Evolutionary conservation across 2,888 invertebrate genomes (phyloP), one percentile per base, ranked within the genome.

Genomic region (Pristionchus arcanus): DNA sequence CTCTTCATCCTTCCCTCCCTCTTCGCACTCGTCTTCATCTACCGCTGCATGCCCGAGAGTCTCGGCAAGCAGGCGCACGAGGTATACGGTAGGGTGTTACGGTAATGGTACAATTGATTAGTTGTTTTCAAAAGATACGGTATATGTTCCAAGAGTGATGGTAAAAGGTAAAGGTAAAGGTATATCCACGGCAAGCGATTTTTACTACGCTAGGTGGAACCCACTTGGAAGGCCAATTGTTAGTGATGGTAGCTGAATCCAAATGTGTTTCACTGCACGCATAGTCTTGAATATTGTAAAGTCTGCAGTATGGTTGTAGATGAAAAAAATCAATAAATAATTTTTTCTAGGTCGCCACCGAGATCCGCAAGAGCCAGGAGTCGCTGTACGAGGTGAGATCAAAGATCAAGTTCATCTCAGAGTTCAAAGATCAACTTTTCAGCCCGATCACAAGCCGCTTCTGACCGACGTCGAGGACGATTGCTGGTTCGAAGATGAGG

Each of bases 21-120:
- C 37, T n/a, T 93, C 63, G 92, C 92, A 83, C 91, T 94, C 87
- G 89, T 92, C 81, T 92, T 92, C 90, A 89, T 94, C 66, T 93
- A 92, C 90, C 90, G 93, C 21, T 93, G 91, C 87, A 91, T 94
- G 90, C 94, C 94, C 15, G 94, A 94, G 89, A 94, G 94, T 13
- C 90, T 91, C 49, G 92, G 93, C 55, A 91, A 90, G 42, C 91
- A 93, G 59, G 93, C 93, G 2, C 91, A 93, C 87, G 92, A 92
- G 84, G 84, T 85, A 16, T 4, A 37, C 74, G 34, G 68, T 31
- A 71, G 34, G 15, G 5, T 13, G 31, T 66, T 68, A 68, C 31
- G 68, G 34, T 31, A 34, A 16, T 9, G 42, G 42, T 49, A 11
- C 42, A 9, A 49, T 42, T 42, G 42, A 42, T 42, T 42, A 42